Conservation (phyloP, 35 echinoderm and acorn worm species). For the Ophiothrix spiculata region DNA sequence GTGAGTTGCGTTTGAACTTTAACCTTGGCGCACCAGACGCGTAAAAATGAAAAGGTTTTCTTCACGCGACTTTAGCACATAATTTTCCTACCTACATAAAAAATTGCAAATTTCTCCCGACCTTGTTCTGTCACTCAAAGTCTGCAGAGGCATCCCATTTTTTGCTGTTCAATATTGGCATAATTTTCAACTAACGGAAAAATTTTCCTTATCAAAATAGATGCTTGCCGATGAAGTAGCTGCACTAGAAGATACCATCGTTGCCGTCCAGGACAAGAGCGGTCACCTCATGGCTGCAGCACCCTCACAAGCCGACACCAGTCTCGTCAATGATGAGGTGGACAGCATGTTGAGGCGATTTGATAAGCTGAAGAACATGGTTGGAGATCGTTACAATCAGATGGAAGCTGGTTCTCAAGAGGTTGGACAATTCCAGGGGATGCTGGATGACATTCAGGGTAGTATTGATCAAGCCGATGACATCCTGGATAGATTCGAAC, state of each 20-base stretch:
- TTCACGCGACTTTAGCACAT: too few species aligned
- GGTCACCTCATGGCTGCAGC: conserved; percentile 79
- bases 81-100: too few species aligned
- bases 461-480: conserved; percentile 67
- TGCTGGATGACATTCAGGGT: conserved; percentile 66
- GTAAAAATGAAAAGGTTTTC: too few species aligned
- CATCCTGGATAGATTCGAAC: conserved; percentile 59
- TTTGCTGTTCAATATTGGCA: too few species aligned
- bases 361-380: conserved; percentile 71
- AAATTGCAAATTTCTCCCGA: too few species aligned
- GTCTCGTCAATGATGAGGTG: conserved; percentile 83
- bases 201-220: conserved; percentile 22
- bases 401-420: conserved; percentile 85
- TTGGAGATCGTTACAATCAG: conserved; percentile 63
- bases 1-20: too few species aligned
- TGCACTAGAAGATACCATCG: conserved; percentile 56
- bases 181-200: too few species aligned
- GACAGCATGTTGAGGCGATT: conserved; percentile 74
- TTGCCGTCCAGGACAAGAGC: conserved; percentile 81
- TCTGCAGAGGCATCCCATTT: too few species aligned
- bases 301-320: conserved; percentile 67
- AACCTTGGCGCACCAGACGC: too few species aligned
- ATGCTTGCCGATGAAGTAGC: conserved; percentile 74
- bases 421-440: conserved; percentile 73
- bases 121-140: too few species aligned